Percentiles rank a stretch among this genome's conserved stretches.
These are phyloP conservation scores for Ginglymostoma cirratum DNA, from an alignment of 2,113 vertebrate species.

Conservation along the genomic window DNA sequence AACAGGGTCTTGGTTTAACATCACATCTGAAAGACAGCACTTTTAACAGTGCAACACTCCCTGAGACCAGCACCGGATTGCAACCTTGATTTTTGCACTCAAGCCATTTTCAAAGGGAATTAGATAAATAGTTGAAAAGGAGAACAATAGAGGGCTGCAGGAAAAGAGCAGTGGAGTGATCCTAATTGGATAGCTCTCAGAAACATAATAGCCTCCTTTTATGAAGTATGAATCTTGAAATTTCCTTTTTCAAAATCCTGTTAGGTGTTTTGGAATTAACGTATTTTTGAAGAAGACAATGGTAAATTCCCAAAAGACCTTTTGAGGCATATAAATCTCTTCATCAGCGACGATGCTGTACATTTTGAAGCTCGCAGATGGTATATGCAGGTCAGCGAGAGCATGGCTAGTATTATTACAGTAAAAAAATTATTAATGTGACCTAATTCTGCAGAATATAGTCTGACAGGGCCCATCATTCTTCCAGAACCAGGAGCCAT, in stretches of 20 bases:
- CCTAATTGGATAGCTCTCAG: no score
- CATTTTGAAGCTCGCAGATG: neutral
- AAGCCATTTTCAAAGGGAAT: neutral
- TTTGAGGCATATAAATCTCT: neutral
- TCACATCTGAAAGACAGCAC: neutral
- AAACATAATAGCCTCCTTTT: neutral
- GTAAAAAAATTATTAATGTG: conserved; percentile 14
- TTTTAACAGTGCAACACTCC: neutral
- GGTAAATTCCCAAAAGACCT: neutral
- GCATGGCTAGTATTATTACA: neutral
- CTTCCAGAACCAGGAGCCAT: neutral
- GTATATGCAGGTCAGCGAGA: neutral
- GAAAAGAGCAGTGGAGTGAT: no score
- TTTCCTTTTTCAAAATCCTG: neutral
- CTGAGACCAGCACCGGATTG: neutral
- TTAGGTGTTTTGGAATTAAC: neutral
- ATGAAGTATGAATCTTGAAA: no score
- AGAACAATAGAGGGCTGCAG: neutral
- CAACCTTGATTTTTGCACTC: neutral
- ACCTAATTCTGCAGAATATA: conserved; percentile 6
- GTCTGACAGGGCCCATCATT: conserved; percentile 31
- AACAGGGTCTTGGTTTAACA: neutral
- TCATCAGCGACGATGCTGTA: neutral
- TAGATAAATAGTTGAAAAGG: neutral
- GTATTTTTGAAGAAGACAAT: neutral